Conservation (phyloP, 23 tunicate genomes). For the Styela clava region DNA sequence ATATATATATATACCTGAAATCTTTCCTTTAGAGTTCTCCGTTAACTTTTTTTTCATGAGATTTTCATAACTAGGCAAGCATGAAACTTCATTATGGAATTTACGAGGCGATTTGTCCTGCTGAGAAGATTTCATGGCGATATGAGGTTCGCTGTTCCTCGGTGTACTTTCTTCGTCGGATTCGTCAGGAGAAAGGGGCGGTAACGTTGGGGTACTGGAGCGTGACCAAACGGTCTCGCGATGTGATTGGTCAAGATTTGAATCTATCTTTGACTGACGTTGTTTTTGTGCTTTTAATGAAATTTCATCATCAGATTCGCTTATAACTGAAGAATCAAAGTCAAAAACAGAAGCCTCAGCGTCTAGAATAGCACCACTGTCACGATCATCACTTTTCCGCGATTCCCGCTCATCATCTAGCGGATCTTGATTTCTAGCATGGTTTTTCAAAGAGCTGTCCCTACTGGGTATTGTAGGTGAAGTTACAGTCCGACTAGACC, state of each 20-base stretch:
- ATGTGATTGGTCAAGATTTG: neutral
- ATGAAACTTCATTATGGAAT: neutral
- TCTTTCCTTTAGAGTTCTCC: neutral
- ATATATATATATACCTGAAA: constrained; percentile 2
- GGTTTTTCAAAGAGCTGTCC: neutral
- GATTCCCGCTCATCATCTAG: constrained; percentile 28
- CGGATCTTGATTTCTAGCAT: neutral
- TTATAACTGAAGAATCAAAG: constrained; percentile 61
- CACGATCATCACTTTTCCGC: constrained; percentile 87
- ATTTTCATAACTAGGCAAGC: constrained; percentile 11
- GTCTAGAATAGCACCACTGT: constrained; percentile 89
- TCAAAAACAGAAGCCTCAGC: constrained; percentile 75
- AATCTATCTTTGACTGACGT: neutral
- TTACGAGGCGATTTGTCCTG: neutral
- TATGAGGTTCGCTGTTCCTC: neutral
- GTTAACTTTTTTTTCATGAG: constrained; percentile 8
- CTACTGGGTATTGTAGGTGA: too few relatives aligned
- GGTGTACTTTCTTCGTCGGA: constrained; percentile 38
- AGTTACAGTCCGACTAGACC: neutral
- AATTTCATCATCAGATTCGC: neutral
- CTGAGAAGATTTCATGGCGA: neutral
- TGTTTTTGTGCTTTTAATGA: neutral
- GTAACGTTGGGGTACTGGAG: constrained; percentile 72
- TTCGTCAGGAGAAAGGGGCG: constrained; percentile 49
- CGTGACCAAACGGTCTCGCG: constrained; percentile 33